These are phyloP conservation scores for human DNA, from an alignment of 2,113 vertebrate species.

Conservation along the genomic window GRCh38 chr22:46276001-46276500, in stretches of 20 bases:
- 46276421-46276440: too few relatives aligned
- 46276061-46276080: neutral
- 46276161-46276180: neutral
- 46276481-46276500: too few relatives aligned
- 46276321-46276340: neutral
- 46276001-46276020: neutral
- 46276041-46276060: fast-evolving
- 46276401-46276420: neutral
- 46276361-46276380: neutral
- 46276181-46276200: neutral
- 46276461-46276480: too few relatives aligned
- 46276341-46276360: neutral
- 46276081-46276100: neutral
- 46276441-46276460: too few relatives aligned
- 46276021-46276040: fast-evolving
- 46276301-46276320: neutral
- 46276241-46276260: too few relatives aligned
- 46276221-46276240: neutral
- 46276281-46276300: neutral
- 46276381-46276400: neutral
- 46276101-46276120: neutral
- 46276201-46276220: neutral
- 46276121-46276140: neutral
- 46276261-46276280: neutral
- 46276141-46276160: neutral